These are phyloP conservation scores for Andrena marginata DNA, from an alignment of 2,888 invertebrate genomes.

Conservation along the genomic window DNA sequence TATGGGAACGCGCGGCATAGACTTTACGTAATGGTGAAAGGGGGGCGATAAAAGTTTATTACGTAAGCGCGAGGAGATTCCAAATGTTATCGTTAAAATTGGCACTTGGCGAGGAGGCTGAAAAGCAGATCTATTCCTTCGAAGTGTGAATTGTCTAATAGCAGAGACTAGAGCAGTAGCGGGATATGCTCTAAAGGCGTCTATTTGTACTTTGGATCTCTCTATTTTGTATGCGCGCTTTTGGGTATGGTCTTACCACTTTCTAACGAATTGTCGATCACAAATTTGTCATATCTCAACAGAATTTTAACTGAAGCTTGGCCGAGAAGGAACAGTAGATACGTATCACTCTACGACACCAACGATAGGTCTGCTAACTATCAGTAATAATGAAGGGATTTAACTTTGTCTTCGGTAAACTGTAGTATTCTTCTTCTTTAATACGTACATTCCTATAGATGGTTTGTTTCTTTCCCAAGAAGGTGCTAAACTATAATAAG, in stretches of 20 bases:
- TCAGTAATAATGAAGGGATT: conserved; percentile 21
- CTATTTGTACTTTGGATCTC: conserved; percentile 63
- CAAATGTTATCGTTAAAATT: conserved; percentile 9
- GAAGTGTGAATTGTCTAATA: conserved; percentile 42
- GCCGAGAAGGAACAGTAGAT: conserved; percentile 16
- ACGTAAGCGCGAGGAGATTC: conserved; percentile 7
- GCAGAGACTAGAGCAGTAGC: conserved; percentile 48
- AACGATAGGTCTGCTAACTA: conserved; percentile 21
- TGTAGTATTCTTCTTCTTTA: conserved; percentile 31
- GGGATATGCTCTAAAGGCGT: conserved; percentile 42
- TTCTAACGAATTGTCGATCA: conserved; percentile 53
- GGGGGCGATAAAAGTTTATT: background rate
- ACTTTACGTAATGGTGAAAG: too few relatives aligned
- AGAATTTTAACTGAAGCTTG: conserved; percentile 21
- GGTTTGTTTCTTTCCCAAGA: conserved; percentile 41
- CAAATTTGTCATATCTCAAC: conserved; percentile 21
- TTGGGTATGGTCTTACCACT: conserved; percentile 51
- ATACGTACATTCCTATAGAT: conserved; percentile 17
- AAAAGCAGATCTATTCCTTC: conserved; percentile 53
- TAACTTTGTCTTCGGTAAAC: conserved; percentile 21
- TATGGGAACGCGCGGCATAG: background rate
- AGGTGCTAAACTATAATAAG: conserved; percentile 67
- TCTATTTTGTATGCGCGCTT: conserved; percentile 65
- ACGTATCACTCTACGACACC: conserved; percentile 2
- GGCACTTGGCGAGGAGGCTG: background rate